Conservation (phyloP, 2,113 vertebrate genomes). For the Sula dactylatra region DNA sequence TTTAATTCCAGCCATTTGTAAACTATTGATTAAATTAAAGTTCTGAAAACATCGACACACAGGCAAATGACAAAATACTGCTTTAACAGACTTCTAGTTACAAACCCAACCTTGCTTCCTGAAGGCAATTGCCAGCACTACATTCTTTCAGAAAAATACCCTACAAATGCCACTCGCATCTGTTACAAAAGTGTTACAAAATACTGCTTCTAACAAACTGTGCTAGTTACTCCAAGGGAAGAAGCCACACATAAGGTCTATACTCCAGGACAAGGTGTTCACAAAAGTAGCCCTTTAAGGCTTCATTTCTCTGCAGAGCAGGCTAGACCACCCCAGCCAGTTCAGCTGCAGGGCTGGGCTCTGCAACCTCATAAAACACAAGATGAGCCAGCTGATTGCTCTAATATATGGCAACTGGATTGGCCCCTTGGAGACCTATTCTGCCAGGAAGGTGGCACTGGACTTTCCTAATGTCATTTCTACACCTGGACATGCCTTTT, state of each 20-base stretch:
- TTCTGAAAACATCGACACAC: not conserved
- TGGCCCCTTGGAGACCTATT: not conserved
- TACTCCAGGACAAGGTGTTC: not conserved
- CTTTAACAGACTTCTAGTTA: not conserved
- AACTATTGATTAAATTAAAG: conserved; percentile 11
- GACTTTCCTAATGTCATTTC: not conserved
- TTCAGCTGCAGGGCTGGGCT: not conserved
- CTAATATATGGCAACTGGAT: not conserved
- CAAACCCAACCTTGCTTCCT: not conserved
- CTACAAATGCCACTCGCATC: not conserved
- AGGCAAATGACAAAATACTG: not conserved
- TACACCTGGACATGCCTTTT: not conserved
- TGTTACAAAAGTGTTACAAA: not conserved
- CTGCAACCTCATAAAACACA: rapidly evolving
- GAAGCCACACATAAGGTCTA: not conserved
- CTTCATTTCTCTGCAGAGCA: not conserved
- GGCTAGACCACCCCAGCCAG: not conserved
- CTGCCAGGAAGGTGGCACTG: not conserved
- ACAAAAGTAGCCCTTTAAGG: not conserved
- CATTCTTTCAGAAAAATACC: not conserved
- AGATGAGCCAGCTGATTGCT: not conserved
- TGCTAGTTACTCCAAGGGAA: not conserved
- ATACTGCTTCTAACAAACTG: not conserved
- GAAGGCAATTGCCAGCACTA: not conserved
- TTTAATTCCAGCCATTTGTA: not conserved